phyloP scores from a whole-genome alignment of 2,113 vertebrate genomes.

The Pituophis catenifer region DNA sequence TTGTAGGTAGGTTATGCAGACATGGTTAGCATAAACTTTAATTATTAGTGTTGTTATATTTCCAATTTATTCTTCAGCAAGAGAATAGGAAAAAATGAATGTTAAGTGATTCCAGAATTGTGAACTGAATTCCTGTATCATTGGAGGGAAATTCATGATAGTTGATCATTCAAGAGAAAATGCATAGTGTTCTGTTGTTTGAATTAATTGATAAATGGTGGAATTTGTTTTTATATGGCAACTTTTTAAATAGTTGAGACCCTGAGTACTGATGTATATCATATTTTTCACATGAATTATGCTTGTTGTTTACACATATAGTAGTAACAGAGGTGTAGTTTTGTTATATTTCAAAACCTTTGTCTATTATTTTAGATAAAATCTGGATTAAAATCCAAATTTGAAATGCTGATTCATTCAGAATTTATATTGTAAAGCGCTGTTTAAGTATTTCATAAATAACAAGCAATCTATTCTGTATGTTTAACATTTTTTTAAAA shows the following conservation, averaged over 20 bases:
- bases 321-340: background rate
- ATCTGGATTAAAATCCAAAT: conserved; percentile 9
- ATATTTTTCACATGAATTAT: background rate
- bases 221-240: background rate
- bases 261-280: background rate
- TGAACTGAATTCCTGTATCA: background rate
- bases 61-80: background rate
- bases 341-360: background rate
- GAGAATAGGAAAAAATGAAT: background rate
- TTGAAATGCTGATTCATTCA: background rate
- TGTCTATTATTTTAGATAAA: background rate
- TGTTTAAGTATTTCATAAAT: background rate
- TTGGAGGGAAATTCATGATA: background rate
- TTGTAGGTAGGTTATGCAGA: background rate
- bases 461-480: background rate
- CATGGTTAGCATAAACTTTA: background rate
- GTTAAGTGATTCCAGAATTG: background rate
- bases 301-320: background rate
- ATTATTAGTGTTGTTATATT: background rate
- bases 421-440: background rate
- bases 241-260: background rate
- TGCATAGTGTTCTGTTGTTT: background rate
- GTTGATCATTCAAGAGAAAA: background rate
- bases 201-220: background rate
- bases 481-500: background rate